These are phyloP conservation scores for Drosophila bifasciata DNA, from an alignment of 1,140 invertebrate genomes.

Conservation along the genomic window DNA sequence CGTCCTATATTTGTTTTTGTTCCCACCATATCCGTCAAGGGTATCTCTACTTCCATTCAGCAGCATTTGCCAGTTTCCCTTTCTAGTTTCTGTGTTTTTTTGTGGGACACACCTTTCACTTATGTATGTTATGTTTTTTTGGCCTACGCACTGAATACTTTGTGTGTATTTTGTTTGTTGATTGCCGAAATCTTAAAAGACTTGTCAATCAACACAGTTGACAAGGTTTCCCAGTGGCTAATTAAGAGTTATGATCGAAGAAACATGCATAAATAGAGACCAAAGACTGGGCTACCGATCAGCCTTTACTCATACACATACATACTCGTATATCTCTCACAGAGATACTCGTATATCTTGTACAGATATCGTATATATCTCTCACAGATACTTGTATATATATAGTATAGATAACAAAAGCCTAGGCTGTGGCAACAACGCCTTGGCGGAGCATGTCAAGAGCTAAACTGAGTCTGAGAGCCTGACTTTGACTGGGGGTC, in stretches of 20 bases:
- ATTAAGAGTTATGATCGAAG: slow-evolving; percentile 79
- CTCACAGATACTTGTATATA: too few species aligned
- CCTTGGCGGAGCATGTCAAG: slow-evolving; percentile 66
- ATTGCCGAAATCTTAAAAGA: slow-evolving; percentile 77
- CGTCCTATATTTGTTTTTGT: background rate
- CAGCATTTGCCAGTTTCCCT: slow-evolving; percentile 37
- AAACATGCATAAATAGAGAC: slow-evolving; percentile 69
- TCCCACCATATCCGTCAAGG: background rate
- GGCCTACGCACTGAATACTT: slow-evolving; percentile 66
- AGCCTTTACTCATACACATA: slow-evolving; percentile 1
- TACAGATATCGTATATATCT: too few species aligned
- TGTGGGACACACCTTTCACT: slow-evolving; percentile 70
- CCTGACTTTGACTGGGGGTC: slow-evolving; percentile 20
- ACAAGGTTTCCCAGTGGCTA: slow-evolving; percentile 72
- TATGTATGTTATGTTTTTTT: slow-evolving; percentile 3
- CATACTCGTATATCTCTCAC: background rate
- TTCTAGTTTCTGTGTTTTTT: slow-evolving; percentile 34
- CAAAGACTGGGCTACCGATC: slow-evolving; percentile 25
- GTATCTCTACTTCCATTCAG: background rate
- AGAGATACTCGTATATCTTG: slow-evolving; percentile 10
- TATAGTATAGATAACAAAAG: slow-evolving; percentile 54
- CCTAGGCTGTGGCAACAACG: slow-evolving; percentile 46
- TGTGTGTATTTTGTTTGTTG: slow-evolving; percentile 50
- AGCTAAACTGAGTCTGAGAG: slow-evolving; percentile 65
- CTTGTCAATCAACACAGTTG: slow-evolving; percentile 80